Base-by-base conservation (phyloP, 1,140 invertebrate genomes). In the Gryon sp. region DNA sequence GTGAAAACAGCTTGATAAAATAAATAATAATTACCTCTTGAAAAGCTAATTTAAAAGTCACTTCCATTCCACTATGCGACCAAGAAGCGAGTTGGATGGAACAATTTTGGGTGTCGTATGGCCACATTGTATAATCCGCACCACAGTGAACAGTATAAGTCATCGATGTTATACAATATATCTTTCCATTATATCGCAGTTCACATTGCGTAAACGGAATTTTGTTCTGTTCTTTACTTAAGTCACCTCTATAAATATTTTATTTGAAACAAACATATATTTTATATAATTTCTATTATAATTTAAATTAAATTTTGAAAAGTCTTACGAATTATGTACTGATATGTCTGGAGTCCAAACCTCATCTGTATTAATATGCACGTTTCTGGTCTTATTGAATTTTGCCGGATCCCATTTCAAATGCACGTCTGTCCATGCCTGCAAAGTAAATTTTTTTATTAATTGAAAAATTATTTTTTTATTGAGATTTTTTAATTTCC, bases 11-110 rank as follows among this genome's bases (percentile, higher is more conserved):
- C n/a, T n/a, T n/a, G n/a, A n/a, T n/a, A n/a, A n/a, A n/a, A 30
- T 52, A 0, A 15, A 24, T 36, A 45, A 16, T 32, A 41, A 24
- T 66, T 66, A 76, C 73, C 66, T 45, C 48, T 6, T 78, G 62
- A 19, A 76, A 62, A n/a, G 62, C 12, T 11, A 79, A 32, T 32
- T 83, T 86, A 34, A 90, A 88, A 62, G 90, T 85, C 0, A 93
- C 81, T 72, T 92, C 91, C 74, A 92, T 89, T 2, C 86, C 89
- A 2, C 83, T 88, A 46, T 92, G 87, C 48, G 91, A 87, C 92
- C 91, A 92, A 0, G 84, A 83, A 2, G 68, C 79, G 3, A 88
- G 16, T 26, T 83, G 16, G 4, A 88, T 22, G 0, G 63, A 77
- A 22, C 87, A 89, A 45, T 86, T 83, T 45, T 86, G 76, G n/a